Evolutionary conservation across 2,797 vertebrate genomes (phyloP).

Genomic region (Lycodopsis pacificus): DNA sequence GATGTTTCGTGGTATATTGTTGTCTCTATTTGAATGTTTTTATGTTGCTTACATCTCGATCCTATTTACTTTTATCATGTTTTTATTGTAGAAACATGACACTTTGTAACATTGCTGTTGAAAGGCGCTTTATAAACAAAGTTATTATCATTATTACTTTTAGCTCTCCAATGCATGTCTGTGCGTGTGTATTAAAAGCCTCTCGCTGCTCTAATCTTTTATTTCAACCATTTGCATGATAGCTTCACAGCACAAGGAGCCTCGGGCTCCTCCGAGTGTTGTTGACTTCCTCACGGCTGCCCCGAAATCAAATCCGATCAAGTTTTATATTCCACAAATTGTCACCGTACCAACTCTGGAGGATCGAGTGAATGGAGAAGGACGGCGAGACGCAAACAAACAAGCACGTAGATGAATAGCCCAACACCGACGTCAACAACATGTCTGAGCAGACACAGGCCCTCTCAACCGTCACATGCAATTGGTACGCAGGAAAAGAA

Average conservation of each 20-base stretch:
- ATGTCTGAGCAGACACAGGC: conserved; percentile 34
- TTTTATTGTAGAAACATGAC: not conserved
- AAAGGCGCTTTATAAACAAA: not conserved
- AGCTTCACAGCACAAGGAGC: conserved; percentile 17
- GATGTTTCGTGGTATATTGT: not conserved
- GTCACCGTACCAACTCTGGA: conserved; percentile 40
- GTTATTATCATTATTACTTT: not conserved
- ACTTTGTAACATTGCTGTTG: not conserved
- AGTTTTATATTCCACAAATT: conserved; percentile 54
- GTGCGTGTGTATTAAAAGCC: not conserved
- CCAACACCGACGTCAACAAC: conserved; percentile 57
- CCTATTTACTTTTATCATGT: not conserved
- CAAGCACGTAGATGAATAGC: conserved; percentile 61
- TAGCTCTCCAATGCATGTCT: too few relatives aligned
- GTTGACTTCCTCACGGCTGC: conserved; percentile 23
- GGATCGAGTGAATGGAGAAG: conserved; percentile 38
- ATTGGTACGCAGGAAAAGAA: conserved; percentile 38
- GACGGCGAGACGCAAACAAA: conserved; percentile 67
- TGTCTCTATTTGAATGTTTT: not conserved
- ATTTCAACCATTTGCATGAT: conserved; percentile 1
- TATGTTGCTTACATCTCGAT: too few relatives aligned
- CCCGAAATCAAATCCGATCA: conserved; percentile 46
- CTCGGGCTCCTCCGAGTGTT: conserved; percentile 1
- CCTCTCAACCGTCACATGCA: conserved; percentile 55
- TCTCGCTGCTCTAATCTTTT: conserved; percentile 6